Conservation (phyloP, 2,113 vertebrate species). For the Amphiprion percula region DNA sequence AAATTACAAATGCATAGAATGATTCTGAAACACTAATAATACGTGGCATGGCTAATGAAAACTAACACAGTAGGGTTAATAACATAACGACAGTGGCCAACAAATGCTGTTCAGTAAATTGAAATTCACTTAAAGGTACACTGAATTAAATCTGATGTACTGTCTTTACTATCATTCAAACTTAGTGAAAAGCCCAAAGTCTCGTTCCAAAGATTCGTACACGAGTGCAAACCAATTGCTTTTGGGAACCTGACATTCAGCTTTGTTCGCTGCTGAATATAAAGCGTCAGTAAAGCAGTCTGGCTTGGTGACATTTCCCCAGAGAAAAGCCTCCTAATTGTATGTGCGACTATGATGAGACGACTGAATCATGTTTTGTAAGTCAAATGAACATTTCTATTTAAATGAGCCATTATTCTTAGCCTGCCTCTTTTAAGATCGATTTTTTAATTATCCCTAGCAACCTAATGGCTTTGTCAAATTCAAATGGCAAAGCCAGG, state of each 20-base stretch:
- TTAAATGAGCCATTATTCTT: conserved; percentile 44
- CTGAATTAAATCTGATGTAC: not conserved
- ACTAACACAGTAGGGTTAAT: not conserved
- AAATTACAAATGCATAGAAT: not conserved
- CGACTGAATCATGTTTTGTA: conserved; percentile 46
- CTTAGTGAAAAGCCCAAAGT: conserved; percentile 8
- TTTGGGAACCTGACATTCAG: conserved; percentile 21
- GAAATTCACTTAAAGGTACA: not conserved
- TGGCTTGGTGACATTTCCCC: conserved; percentile 45
- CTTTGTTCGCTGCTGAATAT: conserved; percentile 53
- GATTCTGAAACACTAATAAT: not conserved
- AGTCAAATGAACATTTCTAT: conserved; percentile 53
- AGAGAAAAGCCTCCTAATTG: conserved; percentile 26
- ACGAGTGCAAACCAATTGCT: conserved; percentile 10
- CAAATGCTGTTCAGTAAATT: not conserved
- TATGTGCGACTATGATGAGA: conserved; percentile 34
- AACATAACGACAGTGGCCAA: not conserved
- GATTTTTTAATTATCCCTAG: conserved; percentile 58
- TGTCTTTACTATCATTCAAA: not conserved
- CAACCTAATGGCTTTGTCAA: conserved; percentile 57
- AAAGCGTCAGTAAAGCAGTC: conserved; percentile 37
- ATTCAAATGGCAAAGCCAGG: conserved; percentile 46
- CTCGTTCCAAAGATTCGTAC: not conserved
- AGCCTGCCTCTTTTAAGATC: conserved; percentile 26
- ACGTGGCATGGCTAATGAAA: not conserved